Conservation (phyloP, 2,113 vertebrate genomes). For the Anarrhichthys ocellatus region DNA sequence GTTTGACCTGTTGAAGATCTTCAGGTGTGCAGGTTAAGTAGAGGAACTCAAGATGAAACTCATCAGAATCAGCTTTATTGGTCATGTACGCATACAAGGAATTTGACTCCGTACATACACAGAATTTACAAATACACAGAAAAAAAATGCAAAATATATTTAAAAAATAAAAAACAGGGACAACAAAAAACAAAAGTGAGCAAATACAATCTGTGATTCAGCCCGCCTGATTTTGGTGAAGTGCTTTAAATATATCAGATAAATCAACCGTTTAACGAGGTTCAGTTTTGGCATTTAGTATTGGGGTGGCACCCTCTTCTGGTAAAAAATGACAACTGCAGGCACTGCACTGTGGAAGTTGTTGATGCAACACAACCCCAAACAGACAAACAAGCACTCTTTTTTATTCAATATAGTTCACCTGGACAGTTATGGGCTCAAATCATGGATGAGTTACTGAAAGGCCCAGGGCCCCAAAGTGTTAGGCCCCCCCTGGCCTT, state of each 20-base stretch:
- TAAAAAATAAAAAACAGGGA: no score
- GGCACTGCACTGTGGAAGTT: neutral
- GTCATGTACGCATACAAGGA: no score
- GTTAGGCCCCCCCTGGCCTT: neutral
- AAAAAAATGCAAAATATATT: no score
- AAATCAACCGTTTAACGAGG: neutral
- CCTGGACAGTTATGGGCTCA: neutral
- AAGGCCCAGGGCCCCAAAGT: neutral
- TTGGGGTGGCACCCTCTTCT: conserved; percentile 9
- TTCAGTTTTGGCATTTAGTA: neutral
- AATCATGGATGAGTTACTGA: neutral
- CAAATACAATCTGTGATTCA: no score
- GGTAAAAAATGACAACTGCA: neutral
- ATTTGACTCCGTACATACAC: no score
- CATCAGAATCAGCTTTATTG: neutral
- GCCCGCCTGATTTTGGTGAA: neutral
- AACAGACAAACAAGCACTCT: neutral
- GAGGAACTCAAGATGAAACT: neutral
- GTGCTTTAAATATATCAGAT: neutral
- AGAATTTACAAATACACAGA: no score
- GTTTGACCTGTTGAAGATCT: conserved; percentile 27
- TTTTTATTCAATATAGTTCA: neutral
- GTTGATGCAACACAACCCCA: neutral
- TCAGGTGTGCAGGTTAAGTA: neutral
- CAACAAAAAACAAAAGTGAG: no score